Evolutionary conservation across 2,113 vertebrate species (phyloP).

Genomic region (Nothocercus julius): DNA sequence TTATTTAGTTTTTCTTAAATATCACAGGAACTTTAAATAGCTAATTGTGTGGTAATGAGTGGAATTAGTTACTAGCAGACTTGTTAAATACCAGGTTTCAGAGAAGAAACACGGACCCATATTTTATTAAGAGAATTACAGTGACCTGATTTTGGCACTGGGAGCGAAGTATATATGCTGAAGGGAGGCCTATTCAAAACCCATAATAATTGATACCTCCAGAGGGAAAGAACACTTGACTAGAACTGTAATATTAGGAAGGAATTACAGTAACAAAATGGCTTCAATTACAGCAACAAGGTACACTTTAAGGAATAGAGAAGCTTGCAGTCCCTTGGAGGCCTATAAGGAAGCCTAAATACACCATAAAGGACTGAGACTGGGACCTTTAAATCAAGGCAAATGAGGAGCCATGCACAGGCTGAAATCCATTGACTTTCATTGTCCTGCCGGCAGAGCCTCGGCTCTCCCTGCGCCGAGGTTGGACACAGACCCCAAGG

Average conservation of each 20-base stretch:
- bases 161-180: not conserved
- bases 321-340: slow-evolving; percentile 61
- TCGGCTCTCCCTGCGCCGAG: not conserved
- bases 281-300: slow-evolving; percentile 64
- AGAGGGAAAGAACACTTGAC: slow-evolving; percentile 61
- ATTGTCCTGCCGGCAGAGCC: not conserved
- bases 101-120: not conserved
- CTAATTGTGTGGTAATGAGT: not conserved
- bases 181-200: slow-evolving; percentile 42
- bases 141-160: slow-evolving; percentile 22
- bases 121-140: not conserved
- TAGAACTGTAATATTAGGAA: slow-evolving; percentile 61
- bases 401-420: slow-evolving; percentile 21
- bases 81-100: not conserved
- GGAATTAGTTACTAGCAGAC: not conserved
- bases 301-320: slow-evolving; percentile 58
- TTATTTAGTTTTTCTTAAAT: not conserved
- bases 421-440: slow-evolving; percentile 50
- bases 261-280: slow-evolving; percentile 69
- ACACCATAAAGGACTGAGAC: slow-evolving; percentile 52
- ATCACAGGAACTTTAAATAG: not conserved
- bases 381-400: slow-evolving; percentile 68
- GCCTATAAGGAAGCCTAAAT: slow-evolving; percentile 65
- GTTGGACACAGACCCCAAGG: not conserved
- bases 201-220: slow-evolving; percentile 54